Evolutionary conservation across 1,140 invertebrate genomes (phyloP).

Genomic region (Macrotrachela quadricornifera): DNA sequence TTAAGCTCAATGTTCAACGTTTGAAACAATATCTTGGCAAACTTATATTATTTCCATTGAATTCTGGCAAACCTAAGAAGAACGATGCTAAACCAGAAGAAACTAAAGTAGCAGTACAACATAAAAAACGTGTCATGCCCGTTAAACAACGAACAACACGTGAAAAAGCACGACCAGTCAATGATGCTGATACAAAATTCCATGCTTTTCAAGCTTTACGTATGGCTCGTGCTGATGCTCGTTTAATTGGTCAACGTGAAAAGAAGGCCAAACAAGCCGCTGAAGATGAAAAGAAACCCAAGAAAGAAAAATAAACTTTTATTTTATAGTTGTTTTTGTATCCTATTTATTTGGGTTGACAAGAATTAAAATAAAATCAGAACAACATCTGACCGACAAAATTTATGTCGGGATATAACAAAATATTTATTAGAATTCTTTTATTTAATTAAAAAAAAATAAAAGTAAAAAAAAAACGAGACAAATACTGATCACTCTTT

Average conservation of each 20-base stretch:
- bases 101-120: constrained; percentile 5
- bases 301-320: no score
- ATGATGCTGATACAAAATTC: constrained; percentile 5
- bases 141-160: neutral
- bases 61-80: constrained; percentile 60
- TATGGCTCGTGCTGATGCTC: constrained; percentile 6
- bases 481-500: no score
- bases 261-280: constrained; percentile 7
- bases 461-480: no score
- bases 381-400: no score
- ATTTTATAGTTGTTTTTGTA: no score
- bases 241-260: constrained; percentile 2
- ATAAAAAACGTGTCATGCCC: neutral
- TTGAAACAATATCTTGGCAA: constrained; percentile 85
- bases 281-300: constrained; percentile 7
- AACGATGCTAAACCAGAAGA: constrained; percentile 52
- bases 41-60: constrained; percentile 76
- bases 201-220: neutral
- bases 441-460: no score
- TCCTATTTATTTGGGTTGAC: no score
- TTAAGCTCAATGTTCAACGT: constrained; percentile 55
- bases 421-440: no score
- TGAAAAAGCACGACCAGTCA: constrained; percentile 5
- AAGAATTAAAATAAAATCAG: no score
- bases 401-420: no score